Base-by-base conservation (phyloP, 1,140 invertebrate genomes). In the Pygmarrhopalites habei region DNA sequence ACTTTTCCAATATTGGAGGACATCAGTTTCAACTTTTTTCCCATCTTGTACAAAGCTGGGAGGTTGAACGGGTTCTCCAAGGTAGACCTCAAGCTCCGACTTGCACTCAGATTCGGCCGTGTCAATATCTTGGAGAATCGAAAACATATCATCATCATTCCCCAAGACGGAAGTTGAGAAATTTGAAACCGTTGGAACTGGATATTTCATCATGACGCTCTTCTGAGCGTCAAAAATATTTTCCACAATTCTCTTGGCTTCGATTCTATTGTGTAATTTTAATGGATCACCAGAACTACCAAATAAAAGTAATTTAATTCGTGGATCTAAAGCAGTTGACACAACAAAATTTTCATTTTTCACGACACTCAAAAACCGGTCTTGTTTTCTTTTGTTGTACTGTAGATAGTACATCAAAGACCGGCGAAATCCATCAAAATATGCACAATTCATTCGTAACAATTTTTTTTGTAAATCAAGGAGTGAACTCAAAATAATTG, bases 1-100 rank as follows among this genome's bases (percentile, higher is more conserved):
- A 1, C 2, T 21, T 59, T 66, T 61, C 71, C 71, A 71, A 69
- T 62, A 72, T 21, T 46, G 2, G 0, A 72, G 56, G 41, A 62
- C 63, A 59, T 66, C 44, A n/a, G n/a, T n/a, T n/a, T 7, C 14
- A 29, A 53, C 49, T 23, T 25, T 43, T 41, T 14, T 29, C 4
- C 17, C 14, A 14, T 44, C 46, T 15, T 4, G 5, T 46, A 5
- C 4, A 35, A 35, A 7, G 5, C 32, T 35, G 5, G 5, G 5
- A 5, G 15, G 15, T 46, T n/a, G n/a, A 5, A 4, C 4, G 2
- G 10, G 21, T 10, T 23, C 2, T n/a, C 10, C 30, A 12, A 61
- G 23, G 41, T 52, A 61, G 1, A 28, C 3, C 21, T 52, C 47
- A 2, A 61, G n/a, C 43, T 61, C 59, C 10, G 12, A 2, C 25